Percentiles rank a stretch among this genome's conserved stretches.
Evolutionary conservation across 2,888 invertebrate genomes (phyloP).

Genomic region (Archips crataeganus): DNA sequence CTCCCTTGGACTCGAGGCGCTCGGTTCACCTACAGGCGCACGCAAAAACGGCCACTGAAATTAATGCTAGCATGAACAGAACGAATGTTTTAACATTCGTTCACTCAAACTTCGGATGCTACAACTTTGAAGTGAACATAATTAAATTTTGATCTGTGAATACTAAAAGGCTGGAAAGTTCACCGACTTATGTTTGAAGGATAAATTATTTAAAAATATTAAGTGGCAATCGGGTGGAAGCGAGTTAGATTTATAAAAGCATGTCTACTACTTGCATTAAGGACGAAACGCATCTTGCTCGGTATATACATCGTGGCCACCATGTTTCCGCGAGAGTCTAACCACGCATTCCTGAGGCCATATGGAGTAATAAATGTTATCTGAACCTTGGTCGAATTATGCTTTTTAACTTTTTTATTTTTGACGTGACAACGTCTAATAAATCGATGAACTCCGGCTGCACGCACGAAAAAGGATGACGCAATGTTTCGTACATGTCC

Average conservation of each 20-base stretch:
- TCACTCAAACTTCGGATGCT: neutral
- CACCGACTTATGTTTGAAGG: neutral
- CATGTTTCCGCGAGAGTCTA: no score
- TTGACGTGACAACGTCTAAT: no score
- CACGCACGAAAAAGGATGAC: no score
- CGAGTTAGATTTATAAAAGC: neutral
- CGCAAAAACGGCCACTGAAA: constrained; percentile 48
- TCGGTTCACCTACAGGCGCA: constrained; percentile 38
- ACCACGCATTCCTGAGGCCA: no score
- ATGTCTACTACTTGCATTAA: no score
- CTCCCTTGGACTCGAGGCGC: neutral
- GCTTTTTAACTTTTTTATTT: no score
- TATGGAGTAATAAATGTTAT: no score
- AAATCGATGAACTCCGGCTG: no score
- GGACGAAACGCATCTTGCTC: no score
- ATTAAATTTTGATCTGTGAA: constrained; percentile 2
- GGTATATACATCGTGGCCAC: no score
- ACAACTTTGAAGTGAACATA: constrained; percentile 8
- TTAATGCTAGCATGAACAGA: constrained; percentile 43
- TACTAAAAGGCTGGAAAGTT: neutral
- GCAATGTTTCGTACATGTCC: no score
- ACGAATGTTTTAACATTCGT: constrained; percentile 2
- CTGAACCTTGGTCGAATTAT: no score
- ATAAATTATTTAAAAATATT: neutral
- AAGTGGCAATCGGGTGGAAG: neutral